Evolutionary conservation across 2,888 invertebrate species (phyloP), one percentile per base, ranked within the genome.

Genomic region (Cyrtodaria siliqua): DNA sequence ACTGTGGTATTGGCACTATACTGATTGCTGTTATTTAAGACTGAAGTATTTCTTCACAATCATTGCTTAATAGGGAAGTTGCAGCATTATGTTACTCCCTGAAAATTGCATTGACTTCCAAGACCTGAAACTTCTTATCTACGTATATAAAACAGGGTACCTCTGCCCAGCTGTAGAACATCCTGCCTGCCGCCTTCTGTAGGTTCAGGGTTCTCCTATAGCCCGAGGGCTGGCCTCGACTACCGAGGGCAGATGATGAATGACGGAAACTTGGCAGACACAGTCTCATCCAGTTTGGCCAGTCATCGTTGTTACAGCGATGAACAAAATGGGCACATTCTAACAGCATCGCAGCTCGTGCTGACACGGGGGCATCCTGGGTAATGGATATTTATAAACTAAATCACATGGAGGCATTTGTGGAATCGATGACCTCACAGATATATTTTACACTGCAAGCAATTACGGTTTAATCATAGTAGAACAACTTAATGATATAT

Each of bases 291-390:
- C 99, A 99, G 66, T 96, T 95, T 0, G 99, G 99, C 99, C 99
- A 99, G 86, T 98, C 97, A 0, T 99, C 99, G 91, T 97, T 97
- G 93, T 99, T 99, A 93, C 99, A 99, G 83, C 97, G 96, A 91
- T 99, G 98, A 1, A 99, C 99, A 86, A 99, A 96, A 92, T 98
- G 96, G 0, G 98, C 96, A 92, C 99, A 99, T 93, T 99, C 99
- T 75, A 99, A 93, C 8, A 99, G 94, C 63, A 99, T 95, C 0
- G 97, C 96, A 2, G 99, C 99, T 91, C 99, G 94, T 0, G 98
- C 96, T 0, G 99, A 96, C 0, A 99, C 96, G 0, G 99, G 98
- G 0, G 99, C 98, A 92, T 98, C 96, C 33, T 99, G 97, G 96
- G 97, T 92, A 49, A 93, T 55, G 33, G 33, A 33, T 33, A 33